Conservation (phyloP, 2,113 vertebrate genomes). For the Scomber colias region DNA sequence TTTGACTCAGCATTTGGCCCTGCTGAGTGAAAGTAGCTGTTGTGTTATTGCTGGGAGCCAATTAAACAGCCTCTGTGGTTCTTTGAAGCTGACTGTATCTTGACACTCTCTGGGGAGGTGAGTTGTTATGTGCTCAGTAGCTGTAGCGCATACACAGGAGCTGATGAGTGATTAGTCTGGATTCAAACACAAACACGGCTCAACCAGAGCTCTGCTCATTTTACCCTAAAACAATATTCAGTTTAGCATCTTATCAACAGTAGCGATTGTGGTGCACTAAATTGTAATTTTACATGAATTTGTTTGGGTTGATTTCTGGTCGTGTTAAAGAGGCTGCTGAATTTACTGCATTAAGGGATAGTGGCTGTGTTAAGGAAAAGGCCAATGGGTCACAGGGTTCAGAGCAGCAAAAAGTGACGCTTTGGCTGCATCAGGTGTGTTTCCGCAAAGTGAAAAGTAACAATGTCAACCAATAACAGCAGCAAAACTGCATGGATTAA, state of each 20-base stretch:
- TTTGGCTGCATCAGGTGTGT: conserved; percentile 37
- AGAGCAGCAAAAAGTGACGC: conserved; percentile 9
- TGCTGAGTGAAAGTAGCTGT: conserved; percentile 38
- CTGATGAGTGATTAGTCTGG: conserved; percentile 66
- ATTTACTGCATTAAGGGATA: background rate
- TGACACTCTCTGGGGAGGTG: conserved; percentile 59
- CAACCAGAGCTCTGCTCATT: conserved; percentile 42
- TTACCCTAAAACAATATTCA: conserved; percentile 55
- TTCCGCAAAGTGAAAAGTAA: conserved; percentile 34
- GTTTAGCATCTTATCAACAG: conserved; percentile 46
- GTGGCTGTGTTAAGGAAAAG: background rate
- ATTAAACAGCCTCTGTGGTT: conserved; percentile 37
- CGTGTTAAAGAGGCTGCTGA: conserved; percentile 13
- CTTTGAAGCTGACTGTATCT: conserved; percentile 59
- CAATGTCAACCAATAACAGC: conserved; percentile 18
- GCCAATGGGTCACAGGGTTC: conserved; percentile 25
- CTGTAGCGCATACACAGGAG: conserved; percentile 34
- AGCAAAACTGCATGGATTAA: conserved; percentile 18
- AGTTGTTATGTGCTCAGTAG: conserved; percentile 64
- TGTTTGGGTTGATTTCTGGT: conserved; percentile 22
- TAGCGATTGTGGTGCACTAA: conserved; percentile 10
- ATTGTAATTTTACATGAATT: background rate
- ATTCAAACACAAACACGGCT: conserved; percentile 58
- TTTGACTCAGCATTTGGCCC: conserved; percentile 14
- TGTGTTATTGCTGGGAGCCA: conserved; percentile 55